Conservation (phyloP, 1,140 invertebrate species). For the Pararge aegeria region DNA sequence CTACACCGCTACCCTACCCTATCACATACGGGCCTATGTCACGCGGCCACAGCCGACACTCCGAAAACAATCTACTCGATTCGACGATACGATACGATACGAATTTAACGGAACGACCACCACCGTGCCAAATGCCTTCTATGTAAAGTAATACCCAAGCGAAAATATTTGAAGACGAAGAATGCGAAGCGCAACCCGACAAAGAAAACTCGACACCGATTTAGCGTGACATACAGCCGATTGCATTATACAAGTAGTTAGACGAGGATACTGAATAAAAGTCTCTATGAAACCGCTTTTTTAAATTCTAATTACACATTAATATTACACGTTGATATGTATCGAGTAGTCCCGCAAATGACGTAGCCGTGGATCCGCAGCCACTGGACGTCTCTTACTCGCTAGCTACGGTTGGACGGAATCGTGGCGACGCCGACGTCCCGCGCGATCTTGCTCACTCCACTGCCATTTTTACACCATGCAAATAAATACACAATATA, state of each 20-base stretch:
- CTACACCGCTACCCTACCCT: slow-evolving; percentile 76
- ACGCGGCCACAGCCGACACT: slow-evolving; percentile 53
- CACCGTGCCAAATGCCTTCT: slow-evolving; percentile 3
- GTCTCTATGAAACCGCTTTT: slow-evolving; percentile 75
- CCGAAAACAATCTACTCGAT: slow-evolving; percentile 57
- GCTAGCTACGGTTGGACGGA: slow-evolving; percentile 78
- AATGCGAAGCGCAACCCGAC: slow-evolving; percentile 45
- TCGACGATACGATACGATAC: slow-evolving; percentile 18
- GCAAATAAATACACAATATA: background rate
- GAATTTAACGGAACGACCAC: slow-evolving; percentile 18
- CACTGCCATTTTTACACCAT: background rate
- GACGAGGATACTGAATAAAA: slow-evolving; percentile 75
- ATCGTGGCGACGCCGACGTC: slow-evolving; percentile 69
- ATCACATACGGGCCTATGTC: slow-evolving; percentile 78
- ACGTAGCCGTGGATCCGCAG: slow-evolving; percentile 77
- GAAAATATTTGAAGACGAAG: slow-evolving; percentile 42
- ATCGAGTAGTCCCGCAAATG: slow-evolving; percentile 79
- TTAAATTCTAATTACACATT: slow-evolving; percentile 74
- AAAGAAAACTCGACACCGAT: slow-evolving; percentile 49
- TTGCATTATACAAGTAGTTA: slow-evolving; percentile 68
- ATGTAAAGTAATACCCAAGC: slow-evolving; percentile 35
- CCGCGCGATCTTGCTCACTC: slow-evolving; percentile 27
- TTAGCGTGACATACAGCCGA: slow-evolving; percentile 74
- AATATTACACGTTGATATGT: slow-evolving; percentile 79
- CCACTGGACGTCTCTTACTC: slow-evolving; percentile 78